phyloP scores from a whole-genome alignment of 1,140 invertebrate species.

The Drosophila lowei region DNA sequence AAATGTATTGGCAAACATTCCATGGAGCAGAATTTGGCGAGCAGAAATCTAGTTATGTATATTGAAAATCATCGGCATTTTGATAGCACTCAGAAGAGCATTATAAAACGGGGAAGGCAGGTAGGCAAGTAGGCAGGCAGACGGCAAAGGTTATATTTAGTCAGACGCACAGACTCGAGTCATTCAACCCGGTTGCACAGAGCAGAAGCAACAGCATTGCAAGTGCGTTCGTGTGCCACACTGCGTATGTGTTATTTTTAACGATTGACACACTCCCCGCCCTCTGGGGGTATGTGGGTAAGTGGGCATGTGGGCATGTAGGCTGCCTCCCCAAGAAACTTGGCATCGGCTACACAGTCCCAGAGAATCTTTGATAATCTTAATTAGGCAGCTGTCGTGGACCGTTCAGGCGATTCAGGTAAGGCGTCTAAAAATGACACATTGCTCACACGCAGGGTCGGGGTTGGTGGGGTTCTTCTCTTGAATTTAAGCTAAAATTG shows the following conservation, averaged over 20 bases:
- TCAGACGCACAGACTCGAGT: conserved; percentile 36
- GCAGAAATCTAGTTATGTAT: neutral
- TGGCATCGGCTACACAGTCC: conserved; percentile 22
- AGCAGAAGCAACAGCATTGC: conserved; percentile 8
- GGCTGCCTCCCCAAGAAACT: conserved; percentile 1
- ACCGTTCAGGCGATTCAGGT: conserved; percentile 30
- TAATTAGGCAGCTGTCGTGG: conserved; percentile 73
- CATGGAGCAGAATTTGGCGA: conserved; percentile 19
- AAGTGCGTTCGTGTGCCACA: conserved; percentile 47
- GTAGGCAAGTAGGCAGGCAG: neutral
- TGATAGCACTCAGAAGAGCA: neutral
- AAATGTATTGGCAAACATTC: conserved; percentile 31
- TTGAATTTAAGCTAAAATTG: neutral
- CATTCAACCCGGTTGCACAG: conserved; percentile 63
- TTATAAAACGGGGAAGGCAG: conserved; percentile 25
- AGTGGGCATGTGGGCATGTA: no score
- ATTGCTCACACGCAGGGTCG: conserved; percentile 33
- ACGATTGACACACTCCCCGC: conserved; percentile 20
- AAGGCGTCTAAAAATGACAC: conserved; percentile 34
- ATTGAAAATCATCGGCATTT: neutral
- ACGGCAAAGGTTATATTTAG: conserved; percentile 29
- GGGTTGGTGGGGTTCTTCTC: conserved; percentile 4
- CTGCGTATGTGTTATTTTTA: conserved; percentile 69
- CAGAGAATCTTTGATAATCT: conserved; percentile 51
- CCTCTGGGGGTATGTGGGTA: no score